Conservation (phyloP, 2,888 invertebrate species). For the Acanthococcus lagerstroemiae region DNA sequence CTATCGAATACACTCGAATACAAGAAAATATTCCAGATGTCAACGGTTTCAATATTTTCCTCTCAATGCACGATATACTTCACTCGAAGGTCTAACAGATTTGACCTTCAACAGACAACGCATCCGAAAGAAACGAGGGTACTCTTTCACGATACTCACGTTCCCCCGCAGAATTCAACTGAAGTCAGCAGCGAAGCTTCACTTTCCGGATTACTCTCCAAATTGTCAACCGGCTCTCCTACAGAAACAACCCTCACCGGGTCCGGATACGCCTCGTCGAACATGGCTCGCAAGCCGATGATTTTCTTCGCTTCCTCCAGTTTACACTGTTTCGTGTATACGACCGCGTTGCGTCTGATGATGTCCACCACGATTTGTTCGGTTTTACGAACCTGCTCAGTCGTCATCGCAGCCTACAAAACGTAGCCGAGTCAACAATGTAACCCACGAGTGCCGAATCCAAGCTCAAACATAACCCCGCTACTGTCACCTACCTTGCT, state of each 20-base stretch:
- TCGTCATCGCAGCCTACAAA: conserved; percentile 64
- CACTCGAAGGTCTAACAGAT: too few relatives aligned
- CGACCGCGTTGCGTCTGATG: conserved; percentile 61
- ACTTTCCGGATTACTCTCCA: conserved; percentile 76
- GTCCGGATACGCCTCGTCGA: conserved; percentile 98
- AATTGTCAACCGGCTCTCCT: conserved; percentile 80
- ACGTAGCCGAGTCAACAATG: too few relatives aligned
- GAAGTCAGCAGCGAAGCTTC: conserved; percentile 73
- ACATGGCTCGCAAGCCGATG: conserved; percentile 88
- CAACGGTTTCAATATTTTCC: too few relatives aligned
- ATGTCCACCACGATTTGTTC: conserved; percentile 71
- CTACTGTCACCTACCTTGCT: conserved; percentile 58
- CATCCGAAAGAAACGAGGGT: too few relatives aligned
- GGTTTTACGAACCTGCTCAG: conserved; percentile 73
- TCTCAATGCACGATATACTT: too few relatives aligned
- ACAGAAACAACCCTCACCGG: conserved; percentile 88
- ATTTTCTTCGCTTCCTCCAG: conserved; percentile 81
- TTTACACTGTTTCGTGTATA: conserved; percentile 78
- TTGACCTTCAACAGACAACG: too few relatives aligned
- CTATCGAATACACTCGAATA: too few relatives aligned
- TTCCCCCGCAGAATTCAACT: conserved; percentile 98
- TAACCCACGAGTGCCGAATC: background rate
- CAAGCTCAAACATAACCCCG: background rate
- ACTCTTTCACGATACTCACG: conserved; percentile 50
- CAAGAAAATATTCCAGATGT: too few relatives aligned